A percentile compares a stretch with the other conserved stretches of the same genome.
These are phyloP conservation scores for Apogon talboti DNA, from an alignment of 2,797 vertebrate genomes.

Conservation along the genomic window DNA sequence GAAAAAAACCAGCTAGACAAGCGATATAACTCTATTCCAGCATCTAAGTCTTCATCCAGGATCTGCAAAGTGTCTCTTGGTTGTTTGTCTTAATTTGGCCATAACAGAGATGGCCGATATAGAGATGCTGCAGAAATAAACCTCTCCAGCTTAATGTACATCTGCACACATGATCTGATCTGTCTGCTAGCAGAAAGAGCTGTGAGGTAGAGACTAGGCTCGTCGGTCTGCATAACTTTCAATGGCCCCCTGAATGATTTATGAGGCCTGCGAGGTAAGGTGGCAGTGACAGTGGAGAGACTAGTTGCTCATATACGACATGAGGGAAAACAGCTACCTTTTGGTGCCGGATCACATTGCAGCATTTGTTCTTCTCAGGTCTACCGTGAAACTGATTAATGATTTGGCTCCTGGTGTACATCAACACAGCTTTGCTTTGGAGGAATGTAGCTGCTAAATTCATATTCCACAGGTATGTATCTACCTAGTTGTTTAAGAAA, in stretches of 20 bases:
- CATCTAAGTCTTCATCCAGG: constrained; percentile 9
- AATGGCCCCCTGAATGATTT: constrained; percentile 79
- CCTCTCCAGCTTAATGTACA: constrained; percentile 3
- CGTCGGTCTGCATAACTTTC: constrained; percentile 68
- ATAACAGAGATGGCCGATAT: constrained; percentile 13
- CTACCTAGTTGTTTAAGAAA: not conserved
- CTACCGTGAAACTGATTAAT: constrained; percentile 78
- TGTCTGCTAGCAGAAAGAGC: constrained; percentile 16
- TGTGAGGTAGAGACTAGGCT: constrained; percentile 25
- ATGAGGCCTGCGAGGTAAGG: constrained; percentile 74
- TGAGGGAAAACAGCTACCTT: constrained; percentile 46
- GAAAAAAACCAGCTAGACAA: not conserved
- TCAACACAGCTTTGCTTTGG: constrained; percentile 73
- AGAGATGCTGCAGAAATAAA: constrained; percentile 4
- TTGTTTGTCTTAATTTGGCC: constrained; percentile 6
- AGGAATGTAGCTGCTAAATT: constrained; percentile 15
- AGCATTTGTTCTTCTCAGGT: constrained; percentile 66
- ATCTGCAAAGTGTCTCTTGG: constrained; percentile 12
- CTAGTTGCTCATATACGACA: constrained; percentile 29
- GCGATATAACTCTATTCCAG: constrained; percentile 5
- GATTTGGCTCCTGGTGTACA: constrained; percentile 60
- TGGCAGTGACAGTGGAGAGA: constrained; percentile 68
- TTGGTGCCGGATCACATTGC: constrained; percentile 72
- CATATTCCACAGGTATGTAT: too few relatives aligned
- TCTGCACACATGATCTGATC: constrained; percentile 18